Evolutionary conservation across 2,113 vertebrate species (phyloP).

Genomic region (Istiophorus platypterus): DNA sequence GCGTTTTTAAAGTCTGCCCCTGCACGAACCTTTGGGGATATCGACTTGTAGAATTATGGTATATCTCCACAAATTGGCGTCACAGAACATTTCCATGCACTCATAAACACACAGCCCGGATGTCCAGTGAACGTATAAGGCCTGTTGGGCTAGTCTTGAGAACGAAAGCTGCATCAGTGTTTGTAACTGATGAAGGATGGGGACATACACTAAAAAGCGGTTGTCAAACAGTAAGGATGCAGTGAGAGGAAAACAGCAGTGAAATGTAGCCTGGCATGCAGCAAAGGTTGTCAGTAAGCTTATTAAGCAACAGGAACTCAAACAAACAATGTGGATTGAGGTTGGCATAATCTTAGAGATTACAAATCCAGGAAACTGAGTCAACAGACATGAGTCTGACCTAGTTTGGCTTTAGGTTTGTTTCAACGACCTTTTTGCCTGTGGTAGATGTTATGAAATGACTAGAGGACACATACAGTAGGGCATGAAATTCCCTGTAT

Average conservation of each 20-base stretch:
- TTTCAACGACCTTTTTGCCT: neutral
- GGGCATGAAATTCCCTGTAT: neutral
- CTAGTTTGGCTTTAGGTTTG: conserved; percentile 33
- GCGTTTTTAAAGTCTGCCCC: neutral
- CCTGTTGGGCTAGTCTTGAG: neutral
- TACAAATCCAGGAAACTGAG: conserved; percentile 61
- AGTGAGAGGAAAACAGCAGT: neutral
- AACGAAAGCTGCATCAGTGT: neutral
- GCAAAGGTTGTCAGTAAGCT: conserved; percentile 24
- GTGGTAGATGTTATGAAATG: neutral
- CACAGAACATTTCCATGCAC: neutral
- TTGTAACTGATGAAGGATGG: neutral
- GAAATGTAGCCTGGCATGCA: conserved; percentile 3
- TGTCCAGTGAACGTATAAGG: neutral
- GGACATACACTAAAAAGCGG: neutral
- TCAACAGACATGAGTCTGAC: conserved; percentile 50
- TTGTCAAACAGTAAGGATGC: neutral
- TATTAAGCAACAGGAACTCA: conserved; percentile 46
- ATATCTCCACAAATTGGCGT: neutral
- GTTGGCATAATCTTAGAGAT: conserved; percentile 55
- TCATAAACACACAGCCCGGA: neutral
- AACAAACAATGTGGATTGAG: conserved; percentile 46
- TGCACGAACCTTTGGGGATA: neutral
- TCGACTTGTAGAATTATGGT: neutral
- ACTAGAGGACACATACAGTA: neutral